Evolutionary conservation across 2,113 vertebrate genomes (phyloP).

Genomic region (Nasalis larvatus): DNA sequence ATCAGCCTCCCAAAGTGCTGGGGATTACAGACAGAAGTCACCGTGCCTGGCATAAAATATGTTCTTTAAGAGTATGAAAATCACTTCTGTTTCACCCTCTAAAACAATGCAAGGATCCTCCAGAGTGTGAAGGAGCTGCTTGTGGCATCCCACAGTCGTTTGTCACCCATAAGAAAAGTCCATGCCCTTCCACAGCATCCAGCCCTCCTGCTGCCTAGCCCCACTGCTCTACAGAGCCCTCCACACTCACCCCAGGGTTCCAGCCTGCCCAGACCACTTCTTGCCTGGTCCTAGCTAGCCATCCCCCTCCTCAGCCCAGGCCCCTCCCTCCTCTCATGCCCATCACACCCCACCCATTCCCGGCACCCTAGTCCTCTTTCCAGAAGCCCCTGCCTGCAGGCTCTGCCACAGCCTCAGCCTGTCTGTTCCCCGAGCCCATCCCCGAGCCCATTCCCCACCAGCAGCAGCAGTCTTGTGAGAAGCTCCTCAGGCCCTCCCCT

Average conservation of each 20-base stretch:
- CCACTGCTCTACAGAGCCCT: too few species aligned
- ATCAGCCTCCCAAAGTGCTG: too few species aligned
- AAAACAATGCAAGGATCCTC: not conserved
- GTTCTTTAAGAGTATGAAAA: not conserved
- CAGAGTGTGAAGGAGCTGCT: not conserved
- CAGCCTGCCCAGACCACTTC: not conserved
- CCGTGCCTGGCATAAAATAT: too few species aligned
- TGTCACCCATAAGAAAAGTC: accelerated
- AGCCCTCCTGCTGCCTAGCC: accelerated
- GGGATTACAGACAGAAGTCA: too few species aligned
- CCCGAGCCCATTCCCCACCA: not conserved
- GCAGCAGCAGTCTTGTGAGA: not conserved
- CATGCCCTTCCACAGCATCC: not conserved
- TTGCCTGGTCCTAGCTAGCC: not conserved
- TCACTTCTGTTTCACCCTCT: not conserved
- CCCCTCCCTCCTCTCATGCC: too few species aligned
- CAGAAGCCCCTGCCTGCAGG: not conserved
- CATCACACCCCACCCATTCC: not conserved
- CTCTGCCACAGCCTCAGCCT: not conserved
- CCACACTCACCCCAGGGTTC: not conserved
- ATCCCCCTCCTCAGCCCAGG: not conserved
- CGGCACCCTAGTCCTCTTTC: not conserved
- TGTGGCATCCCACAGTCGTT: too few species aligned
- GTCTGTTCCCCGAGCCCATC: not conserved
- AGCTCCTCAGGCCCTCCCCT: not conserved